phyloP scores from a whole-genome alignment of 2,797 vertebrate species.

The Sebastes trivittatus region DNA sequence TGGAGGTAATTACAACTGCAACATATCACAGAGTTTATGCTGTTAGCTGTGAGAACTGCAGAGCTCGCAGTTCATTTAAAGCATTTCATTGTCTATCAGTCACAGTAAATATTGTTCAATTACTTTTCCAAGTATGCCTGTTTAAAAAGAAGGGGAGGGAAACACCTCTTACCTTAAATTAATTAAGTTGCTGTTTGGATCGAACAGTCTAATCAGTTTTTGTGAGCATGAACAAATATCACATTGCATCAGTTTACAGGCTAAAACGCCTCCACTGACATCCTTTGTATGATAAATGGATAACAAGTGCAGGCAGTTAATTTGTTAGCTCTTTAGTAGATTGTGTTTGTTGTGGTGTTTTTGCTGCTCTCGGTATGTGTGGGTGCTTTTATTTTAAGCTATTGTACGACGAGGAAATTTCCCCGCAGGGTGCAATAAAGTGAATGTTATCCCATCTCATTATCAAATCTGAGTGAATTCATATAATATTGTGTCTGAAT shows the following conservation, averaged over 20 bases:
- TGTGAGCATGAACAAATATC: not conserved
- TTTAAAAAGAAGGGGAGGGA: not conserved
- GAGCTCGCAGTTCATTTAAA: slow-evolving; percentile 6
- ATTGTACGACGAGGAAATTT: not conserved
- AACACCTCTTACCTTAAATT: not conserved
- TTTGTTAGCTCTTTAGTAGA: slow-evolving; percentile 17
- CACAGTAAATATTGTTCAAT: not conserved
- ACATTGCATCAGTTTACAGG: not conserved
- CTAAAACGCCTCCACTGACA: not conserved
- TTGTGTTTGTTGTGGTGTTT: slow-evolving; percentile 6
- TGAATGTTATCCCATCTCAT: slow-evolving; percentile 12
- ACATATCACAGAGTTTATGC: slow-evolving; percentile 30
- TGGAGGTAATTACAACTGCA: slow-evolving; percentile 52
- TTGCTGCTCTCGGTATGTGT: slow-evolving; percentile 20
- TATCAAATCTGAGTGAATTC: slow-evolving; percentile 17
- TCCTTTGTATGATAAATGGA: slow-evolving; percentile 4
- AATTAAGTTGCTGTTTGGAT: not conserved
- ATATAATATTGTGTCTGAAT: not conserved
- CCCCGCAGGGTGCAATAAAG: slow-evolving; percentile 3
- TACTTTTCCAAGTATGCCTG: not conserved
- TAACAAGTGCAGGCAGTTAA: slow-evolving; percentile 14
- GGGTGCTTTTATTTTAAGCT: slow-evolving; percentile 16
- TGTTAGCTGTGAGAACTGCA: slow-evolving; percentile 19
- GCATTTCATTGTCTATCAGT: not conserved
- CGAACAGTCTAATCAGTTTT: not conserved